Conservation (phyloP, 2,888 invertebrate genomes). For the Brassicogethes aeneus region DNA sequence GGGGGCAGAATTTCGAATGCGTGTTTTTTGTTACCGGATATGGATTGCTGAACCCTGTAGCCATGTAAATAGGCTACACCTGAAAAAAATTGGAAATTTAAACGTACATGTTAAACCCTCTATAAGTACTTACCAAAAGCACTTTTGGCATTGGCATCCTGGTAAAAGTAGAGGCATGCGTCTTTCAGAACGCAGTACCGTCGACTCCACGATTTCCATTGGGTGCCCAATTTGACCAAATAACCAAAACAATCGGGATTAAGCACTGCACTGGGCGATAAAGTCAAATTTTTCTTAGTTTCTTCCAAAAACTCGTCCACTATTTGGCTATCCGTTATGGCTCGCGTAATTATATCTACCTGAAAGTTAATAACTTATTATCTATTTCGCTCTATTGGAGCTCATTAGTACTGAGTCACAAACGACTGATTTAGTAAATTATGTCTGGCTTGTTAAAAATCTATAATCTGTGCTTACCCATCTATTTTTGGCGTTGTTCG, state of each 20-base stretch:
- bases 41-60: constrained; percentile 79
- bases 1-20: constrained; percentile 88
- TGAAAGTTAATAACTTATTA: constrained; percentile 45
- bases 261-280: constrained; percentile 70
- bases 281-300: constrained; percentile 69
- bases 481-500: constrained; percentile 49
- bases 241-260: constrained; percentile 91
- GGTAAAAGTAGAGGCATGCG: constrained; percentile 90
- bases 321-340: constrained; percentile 51
- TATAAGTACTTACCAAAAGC: constrained; percentile 63
- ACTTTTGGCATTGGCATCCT: constrained; percentile 75
- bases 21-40: constrained; percentile 79
- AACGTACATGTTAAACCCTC: not conserved
- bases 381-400: too few relatives aligned
- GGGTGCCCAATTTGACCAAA: constrained; percentile 75
- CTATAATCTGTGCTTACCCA: too few relatives aligned
- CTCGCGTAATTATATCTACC: constrained; percentile 69
- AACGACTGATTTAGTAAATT: too few relatives aligned
- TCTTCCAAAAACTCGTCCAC: constrained; percentile 62
- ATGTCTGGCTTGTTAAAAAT: too few relatives aligned
- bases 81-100: constrained; percentile 32
- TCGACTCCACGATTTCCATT: constrained; percentile 84
- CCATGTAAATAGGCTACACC: constrained; percentile 92
- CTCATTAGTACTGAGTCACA: too few relatives aligned
- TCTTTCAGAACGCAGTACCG: constrained; percentile 92